Evolutionary conservation across 1,140 invertebrate genomes (phyloP).

Genomic region (Hyposmocoma kahamanoa): DNA sequence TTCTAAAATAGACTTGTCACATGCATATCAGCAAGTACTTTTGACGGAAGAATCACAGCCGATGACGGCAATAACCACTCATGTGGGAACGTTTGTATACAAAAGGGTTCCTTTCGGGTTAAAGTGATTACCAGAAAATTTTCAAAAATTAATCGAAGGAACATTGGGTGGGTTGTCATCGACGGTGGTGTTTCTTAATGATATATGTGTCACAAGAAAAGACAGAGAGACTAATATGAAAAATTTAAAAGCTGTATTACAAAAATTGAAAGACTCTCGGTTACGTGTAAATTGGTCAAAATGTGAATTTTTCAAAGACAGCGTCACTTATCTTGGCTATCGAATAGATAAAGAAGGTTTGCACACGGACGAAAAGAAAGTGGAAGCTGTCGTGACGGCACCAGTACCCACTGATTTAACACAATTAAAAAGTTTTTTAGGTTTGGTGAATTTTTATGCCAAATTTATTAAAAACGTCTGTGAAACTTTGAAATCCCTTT

Average conservation of each 20-base stretch:
- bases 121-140: constrained; percentile 28
- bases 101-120: constrained; percentile 29
- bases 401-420: neutral
- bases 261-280: constrained; percentile 8
- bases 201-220: constrained; percentile 24
- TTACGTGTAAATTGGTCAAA: constrained; percentile 18
- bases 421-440: constrained; percentile 8
- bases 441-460: neutral
- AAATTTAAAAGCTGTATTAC: constrained; percentile 16
- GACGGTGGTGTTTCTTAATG: constrained; percentile 17
- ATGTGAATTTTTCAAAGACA: constrained; percentile 29
- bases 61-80: constrained; percentile 31
- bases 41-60: constrained; percentile 22
- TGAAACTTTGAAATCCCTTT: constrained; percentile 7
- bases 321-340: constrained; percentile 42
- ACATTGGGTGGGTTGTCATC: constrained; percentile 14
- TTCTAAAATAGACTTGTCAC: constrained; percentile 23
- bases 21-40: constrained; percentile 24
- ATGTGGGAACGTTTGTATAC: constrained; percentile 31
- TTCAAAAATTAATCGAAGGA: constrained; percentile 32
- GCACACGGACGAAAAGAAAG: constrained; percentile 16
- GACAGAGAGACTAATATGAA: constrained; percentile 11
- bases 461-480: constrained; percentile 5
- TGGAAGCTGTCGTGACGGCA: constrained; percentile 6
- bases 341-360: constrained; percentile 30